A percentile compares a stretch with the other conserved stretches of the same genome.
phyloP scores from a whole-genome alignment of 2,797 vertebrate species.

The Poecilia velifera region DNA sequence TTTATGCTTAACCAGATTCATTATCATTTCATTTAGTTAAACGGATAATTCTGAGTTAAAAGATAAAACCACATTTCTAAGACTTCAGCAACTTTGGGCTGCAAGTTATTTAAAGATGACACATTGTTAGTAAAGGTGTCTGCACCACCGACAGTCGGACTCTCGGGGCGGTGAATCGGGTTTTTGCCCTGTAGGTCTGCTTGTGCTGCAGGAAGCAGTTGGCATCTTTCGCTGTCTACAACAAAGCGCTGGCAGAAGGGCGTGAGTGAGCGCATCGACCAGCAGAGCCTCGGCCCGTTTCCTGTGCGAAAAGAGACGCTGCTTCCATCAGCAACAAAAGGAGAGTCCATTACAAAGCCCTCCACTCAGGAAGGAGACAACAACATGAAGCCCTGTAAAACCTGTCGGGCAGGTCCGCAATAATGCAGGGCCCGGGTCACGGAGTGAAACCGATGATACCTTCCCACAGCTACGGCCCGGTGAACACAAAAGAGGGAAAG shows the following conservation, averaged over 20 bases:
- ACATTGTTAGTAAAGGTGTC: not conserved
- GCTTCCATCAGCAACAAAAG: constrained; percentile 44
- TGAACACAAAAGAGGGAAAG: constrained; percentile 26
- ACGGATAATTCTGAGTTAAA: not conserved
- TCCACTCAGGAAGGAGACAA: constrained; percentile 12
- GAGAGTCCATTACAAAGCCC: constrained; percentile 30
- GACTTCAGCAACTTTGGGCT: not conserved
- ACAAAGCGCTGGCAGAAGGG: constrained; percentile 41
- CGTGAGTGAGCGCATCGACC: constrained; percentile 7
- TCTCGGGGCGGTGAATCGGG: not conserved
- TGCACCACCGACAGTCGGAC: not conserved
- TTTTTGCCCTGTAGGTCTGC: constrained; percentile 1
- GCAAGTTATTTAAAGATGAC: not conserved
- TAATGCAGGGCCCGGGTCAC: constrained; percentile 18
- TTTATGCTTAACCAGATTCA: not conserved
- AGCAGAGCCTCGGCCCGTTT: constrained; percentile 35
- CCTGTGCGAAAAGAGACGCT: constrained; percentile 28
- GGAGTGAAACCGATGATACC: constrained; percentile 20
- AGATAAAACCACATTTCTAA: not conserved
- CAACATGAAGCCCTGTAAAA: constrained; percentile 47
- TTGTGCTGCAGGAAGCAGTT: not conserved
- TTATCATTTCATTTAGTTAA: not conserved
- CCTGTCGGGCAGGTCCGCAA: constrained; percentile 50
- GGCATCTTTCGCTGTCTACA: constrained; percentile 27
- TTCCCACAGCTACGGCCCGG: constrained; percentile 43